phyloP scores from a whole-genome alignment of 2,888 invertebrate species.

The Cephus pulcher region DNA sequence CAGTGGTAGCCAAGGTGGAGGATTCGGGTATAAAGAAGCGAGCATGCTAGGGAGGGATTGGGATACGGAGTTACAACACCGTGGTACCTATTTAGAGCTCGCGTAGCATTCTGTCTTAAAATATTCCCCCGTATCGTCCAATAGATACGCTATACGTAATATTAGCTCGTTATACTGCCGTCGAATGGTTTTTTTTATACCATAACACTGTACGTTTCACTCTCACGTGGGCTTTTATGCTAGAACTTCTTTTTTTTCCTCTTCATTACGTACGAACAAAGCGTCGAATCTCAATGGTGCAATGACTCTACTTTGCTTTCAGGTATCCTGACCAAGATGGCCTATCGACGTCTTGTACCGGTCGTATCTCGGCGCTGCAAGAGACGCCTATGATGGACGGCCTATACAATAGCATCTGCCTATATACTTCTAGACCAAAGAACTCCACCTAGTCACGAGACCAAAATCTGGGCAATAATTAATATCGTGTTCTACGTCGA shows the following conservation, averaged over 20 bases:
- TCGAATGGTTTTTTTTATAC: neutral
- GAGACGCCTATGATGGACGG: neutral
- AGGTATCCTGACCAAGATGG: neutral
- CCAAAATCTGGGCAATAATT: neutral
- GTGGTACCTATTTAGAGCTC: slow-evolving; percentile 42
- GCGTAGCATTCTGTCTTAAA: slow-evolving; percentile 42
- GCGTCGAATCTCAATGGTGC: neutral
- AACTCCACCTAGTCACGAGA: neutral
- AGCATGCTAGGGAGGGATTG: slow-evolving; percentile 18
- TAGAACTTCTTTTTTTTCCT: neutral
- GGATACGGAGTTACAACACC: slow-evolving; percentile 34
- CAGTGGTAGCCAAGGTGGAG: neutral
- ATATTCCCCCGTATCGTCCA: slow-evolving; percentile 39
- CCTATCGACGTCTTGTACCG: neutral
- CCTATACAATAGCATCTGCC: neutral
- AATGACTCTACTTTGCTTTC: neutral
- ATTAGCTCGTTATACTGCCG: slow-evolving; percentile 18
- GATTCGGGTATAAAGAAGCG: slow-evolving; percentile 21
- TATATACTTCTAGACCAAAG: neutral
- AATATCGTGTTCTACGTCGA: neutral
- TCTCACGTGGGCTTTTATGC: neutral
- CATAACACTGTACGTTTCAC: neutral
- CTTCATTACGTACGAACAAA: neutral
- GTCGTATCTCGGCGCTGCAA: neutral
- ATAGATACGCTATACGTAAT: slow-evolving; percentile 34